Evolutionary conservation across 2,113 vertebrate genomes (phyloP).

Genomic region (Proteles cristata): DNA sequence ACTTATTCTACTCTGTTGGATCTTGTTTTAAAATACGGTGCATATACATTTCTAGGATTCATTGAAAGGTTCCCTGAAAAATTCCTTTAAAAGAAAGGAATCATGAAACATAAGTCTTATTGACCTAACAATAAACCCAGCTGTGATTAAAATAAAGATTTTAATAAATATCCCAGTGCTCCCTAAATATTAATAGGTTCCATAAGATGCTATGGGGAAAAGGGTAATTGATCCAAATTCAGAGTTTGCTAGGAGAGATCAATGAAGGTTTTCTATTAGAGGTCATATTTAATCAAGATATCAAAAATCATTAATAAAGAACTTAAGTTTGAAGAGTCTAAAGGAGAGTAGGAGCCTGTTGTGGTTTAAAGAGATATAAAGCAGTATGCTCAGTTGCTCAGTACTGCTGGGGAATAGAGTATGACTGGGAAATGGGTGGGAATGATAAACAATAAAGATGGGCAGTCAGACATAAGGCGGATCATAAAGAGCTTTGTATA

Average conservation of each 20-base stretch:
- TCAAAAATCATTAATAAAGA: background rate
- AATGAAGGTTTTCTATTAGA: background rate
- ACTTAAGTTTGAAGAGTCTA: background rate
- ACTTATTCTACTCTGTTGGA: background rate
- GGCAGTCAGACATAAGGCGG: background rate
- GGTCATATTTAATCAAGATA: background rate
- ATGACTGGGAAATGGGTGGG: too few species aligned
- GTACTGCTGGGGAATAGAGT: background rate
- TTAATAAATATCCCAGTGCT: background rate
- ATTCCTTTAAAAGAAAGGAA: background rate
- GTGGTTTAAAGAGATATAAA: background rate
- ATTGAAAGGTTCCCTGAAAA: background rate
- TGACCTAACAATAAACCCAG: background rate
- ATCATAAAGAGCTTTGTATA: background rate
- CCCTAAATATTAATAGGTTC: background rate
- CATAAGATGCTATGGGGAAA: background rate
- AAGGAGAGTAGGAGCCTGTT: background rate
- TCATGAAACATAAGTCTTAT: background rate
- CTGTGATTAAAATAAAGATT: slow-evolving; percentile 22
- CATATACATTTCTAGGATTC: background rate
- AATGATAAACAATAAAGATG: background rate
- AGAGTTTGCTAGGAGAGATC: background rate
- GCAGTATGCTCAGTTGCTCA: background rate
- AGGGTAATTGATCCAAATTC: background rate
- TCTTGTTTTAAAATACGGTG: background rate